Base-by-base conservation (phyloP, 2,797 vertebrate species). In the Anguilla megastoma region DNA sequence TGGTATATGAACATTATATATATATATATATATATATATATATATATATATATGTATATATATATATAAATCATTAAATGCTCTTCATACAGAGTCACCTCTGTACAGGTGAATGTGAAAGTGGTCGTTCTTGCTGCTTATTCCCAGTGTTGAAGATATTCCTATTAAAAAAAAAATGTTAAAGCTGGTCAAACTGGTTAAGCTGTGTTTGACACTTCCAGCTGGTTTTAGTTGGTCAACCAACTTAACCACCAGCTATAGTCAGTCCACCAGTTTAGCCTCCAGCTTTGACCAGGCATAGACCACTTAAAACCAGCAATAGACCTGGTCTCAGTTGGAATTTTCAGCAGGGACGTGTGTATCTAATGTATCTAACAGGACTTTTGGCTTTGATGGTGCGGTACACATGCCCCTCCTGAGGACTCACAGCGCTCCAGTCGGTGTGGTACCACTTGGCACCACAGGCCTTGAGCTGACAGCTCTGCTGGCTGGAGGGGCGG, bases 361-460 rank as follows among this genome's bases (percentile, higher is more conserved):
- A 63, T 63, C 16, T 24, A 4, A 24, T 63, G 58, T 63, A 63
- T n/a, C 3, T 66, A 21, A 79, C 74, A 79, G 33, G 36, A 41
- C 74, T 79, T 21, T 14, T 41, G 74, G 33, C 71, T 27, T 16
- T 36, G 71, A 33, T 2, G 27, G 30, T 14, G 12, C 14, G 36
- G 30, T 3, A 36, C 27, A 30, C 24, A 69, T 2, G 63, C 63
- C n/a, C 3, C 27, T 30, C 66, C n/a, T 33, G 33, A 50, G 79
- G 86, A 96, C 98, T 96, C 94, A 99, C 98, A 88, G 97, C 93
- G 91, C 98, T 99, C 98, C 98, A 99, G 87, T 98, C 98, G 0
- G 98, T 99, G 93, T 97, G 95, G 94, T 97, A 98, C 98, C 98
- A 99, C 89, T 97, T 97, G 1, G 97, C 96, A n/a, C 97, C 98